Evolutionary conservation across 2,113 vertebrate genomes (phyloP).

Genomic region (Rhinogobius similis): DNA sequence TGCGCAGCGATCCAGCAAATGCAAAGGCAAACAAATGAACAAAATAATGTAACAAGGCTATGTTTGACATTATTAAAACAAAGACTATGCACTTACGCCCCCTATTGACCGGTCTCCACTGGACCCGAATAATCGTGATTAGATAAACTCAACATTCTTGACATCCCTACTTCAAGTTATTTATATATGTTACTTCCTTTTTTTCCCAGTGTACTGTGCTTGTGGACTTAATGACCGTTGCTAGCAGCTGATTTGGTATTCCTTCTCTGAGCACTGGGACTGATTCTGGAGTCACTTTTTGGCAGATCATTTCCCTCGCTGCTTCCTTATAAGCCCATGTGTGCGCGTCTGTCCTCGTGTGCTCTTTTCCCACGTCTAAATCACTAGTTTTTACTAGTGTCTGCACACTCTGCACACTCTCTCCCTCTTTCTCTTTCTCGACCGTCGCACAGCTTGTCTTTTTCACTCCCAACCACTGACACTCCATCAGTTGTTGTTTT

Average conservation of each 20-base stretch:
- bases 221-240: not conserved
- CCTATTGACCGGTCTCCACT: too few relatives aligned
- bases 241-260: conserved; percentile 10
- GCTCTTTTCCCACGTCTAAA: conserved; percentile 20
- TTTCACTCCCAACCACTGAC: conserved; percentile 37
- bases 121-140: too few relatives aligned
- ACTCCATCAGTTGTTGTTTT: conserved; percentile 33
- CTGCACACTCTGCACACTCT: not conserved
- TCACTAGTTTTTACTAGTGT: conserved; percentile 18
- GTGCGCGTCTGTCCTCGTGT: conserved; percentile 30
- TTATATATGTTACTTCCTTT: too few relatives aligned
- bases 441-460: conserved; percentile 4
- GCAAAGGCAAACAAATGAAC: too few relatives aligned
- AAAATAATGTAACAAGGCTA: too few relatives aligned
- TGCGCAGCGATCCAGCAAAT: too few relatives aligned
- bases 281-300: conserved; percentile 4
- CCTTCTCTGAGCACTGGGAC: not conserved
- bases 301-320: conserved; percentile 5
- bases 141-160: too few relatives aligned
- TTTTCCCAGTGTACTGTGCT: not conserved
- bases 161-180: too few relatives aligned
- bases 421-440: not conserved
- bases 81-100: too few relatives aligned
- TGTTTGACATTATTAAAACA: too few relatives aligned
- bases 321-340: conserved; percentile 19